Evolutionary conservation across 2,113 vertebrate genomes (phyloP).

Genomic region (Numenius arquata): DNA sequence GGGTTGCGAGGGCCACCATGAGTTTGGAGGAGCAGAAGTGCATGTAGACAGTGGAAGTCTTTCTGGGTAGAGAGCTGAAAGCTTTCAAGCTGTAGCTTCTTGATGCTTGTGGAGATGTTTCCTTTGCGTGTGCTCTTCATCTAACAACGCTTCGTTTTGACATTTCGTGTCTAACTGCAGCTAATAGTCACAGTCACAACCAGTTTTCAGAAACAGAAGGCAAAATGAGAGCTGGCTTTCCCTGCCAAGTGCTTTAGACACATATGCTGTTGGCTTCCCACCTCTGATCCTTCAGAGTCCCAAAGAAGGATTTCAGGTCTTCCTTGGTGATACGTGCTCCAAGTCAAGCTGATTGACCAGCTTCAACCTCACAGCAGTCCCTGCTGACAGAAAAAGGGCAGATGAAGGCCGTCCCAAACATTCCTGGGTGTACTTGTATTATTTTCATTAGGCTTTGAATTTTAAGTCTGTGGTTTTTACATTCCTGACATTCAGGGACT

Average conservation of each 20-base stretch:
- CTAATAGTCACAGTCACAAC: background rate
- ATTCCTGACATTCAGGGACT: rapidly evolving
- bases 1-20: background rate
- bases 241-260: background rate
- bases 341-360: background rate
- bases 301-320: background rate
- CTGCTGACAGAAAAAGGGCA: background rate
- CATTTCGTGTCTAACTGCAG: background rate
- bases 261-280: background rate
- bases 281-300: background rate
- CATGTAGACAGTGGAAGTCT: background rate
- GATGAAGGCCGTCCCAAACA: background rate
- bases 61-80: background rate
- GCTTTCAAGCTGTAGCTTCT: background rate
- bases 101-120: background rate
- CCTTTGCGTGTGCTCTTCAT: background rate
- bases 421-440: background rate
- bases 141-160: background rate
- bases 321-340: background rate
- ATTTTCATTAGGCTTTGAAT: background rate
- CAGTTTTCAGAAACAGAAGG: background rate
- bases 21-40: background rate
- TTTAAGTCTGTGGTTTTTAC: background rate
- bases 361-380: background rate
- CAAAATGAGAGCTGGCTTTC: background rate